These are phyloP conservation scores for Catharus fuscescens DNA, from an alignment of 2,113 vertebrate genomes.

Conservation along the genomic window DNA sequence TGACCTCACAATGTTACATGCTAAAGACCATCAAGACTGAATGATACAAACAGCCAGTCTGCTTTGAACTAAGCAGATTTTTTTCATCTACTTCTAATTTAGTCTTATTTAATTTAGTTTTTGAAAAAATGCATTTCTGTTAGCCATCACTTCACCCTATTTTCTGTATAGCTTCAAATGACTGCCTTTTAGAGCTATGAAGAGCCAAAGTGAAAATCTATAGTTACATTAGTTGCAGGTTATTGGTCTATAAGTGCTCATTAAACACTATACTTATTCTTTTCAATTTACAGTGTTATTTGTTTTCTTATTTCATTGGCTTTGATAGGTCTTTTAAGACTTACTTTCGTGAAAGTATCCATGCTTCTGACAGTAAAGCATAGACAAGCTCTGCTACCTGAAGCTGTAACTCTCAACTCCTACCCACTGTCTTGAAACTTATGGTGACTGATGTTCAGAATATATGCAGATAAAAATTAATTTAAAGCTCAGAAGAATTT, in stretches of 20 bases:
- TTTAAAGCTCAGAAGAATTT: not conserved
- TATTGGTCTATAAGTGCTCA: constrained; percentile 67
- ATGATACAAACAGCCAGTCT: not conserved
- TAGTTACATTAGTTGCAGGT: constrained; percentile 60
- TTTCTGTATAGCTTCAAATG: constrained; percentile 4
- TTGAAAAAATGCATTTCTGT: constrained; percentile 55
- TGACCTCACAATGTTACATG: not conserved
- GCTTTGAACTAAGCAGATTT: not conserved
- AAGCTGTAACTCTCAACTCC: not conserved
- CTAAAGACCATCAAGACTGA: not conserved
- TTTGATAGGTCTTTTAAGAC: constrained; percentile 50
- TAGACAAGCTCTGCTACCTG: not conserved
- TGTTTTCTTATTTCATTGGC: constrained; percentile 67
- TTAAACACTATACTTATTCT: constrained; percentile 45
- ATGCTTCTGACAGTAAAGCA: not conserved
- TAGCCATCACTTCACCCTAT: constrained; percentile 32
- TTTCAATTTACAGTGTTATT: constrained; percentile 27
- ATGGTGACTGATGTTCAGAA: not conserved
- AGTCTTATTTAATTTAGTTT: constrained; percentile 56
- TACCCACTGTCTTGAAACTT: not conserved
- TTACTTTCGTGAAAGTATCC: not conserved
- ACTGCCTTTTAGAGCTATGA: constrained; percentile 45
- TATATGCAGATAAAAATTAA: not conserved
- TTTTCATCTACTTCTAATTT: constrained; percentile 10
- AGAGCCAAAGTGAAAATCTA: constrained; percentile 66